Conservation (phyloP, 2,797 vertebrate species). For the Tiaroga cobitis region DNA sequence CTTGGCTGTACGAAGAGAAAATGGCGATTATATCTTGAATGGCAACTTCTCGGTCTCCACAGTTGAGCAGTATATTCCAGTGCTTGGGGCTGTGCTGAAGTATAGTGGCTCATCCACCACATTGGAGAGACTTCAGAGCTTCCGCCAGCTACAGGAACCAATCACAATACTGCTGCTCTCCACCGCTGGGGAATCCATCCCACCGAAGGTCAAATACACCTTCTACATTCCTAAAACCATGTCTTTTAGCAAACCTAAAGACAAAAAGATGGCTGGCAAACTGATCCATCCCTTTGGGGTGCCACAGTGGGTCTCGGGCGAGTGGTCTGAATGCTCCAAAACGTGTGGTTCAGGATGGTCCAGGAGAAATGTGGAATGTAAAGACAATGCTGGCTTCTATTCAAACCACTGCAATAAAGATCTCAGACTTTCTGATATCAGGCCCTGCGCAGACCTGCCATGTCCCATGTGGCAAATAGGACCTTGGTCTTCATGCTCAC, state of each 20-base stretch:
- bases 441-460: conserved; percentile 84
- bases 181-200: conserved; percentile 80
- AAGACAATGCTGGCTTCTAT: conserved; percentile 79
- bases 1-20: conserved; percentile 85
- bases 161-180: conserved; percentile 88
- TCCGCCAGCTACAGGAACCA: conserved; percentile 85
- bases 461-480: conserved; percentile 90
- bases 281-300: conserved; percentile 81
- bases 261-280: conserved; percentile 78
- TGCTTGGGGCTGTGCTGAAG: conserved; percentile 89
- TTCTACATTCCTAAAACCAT: conserved; percentile 91
- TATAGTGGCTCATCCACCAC: conserved; percentile 94
- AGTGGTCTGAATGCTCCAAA: conserved; percentile 93
- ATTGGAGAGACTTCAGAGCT: conserved; percentile 94
- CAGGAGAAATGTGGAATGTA: conserved; percentile 87
- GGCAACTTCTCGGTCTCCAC: conserved; percentile 92
- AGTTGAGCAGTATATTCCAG: conserved; percentile 90
- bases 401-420: conserved; percentile 82
- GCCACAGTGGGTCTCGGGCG: conserved; percentile 87
- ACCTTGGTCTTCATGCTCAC: conserved; percentile 86
- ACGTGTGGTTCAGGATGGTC: conserved; percentile 93
- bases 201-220: conserved; percentile 91
- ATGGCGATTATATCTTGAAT: conserved; percentile 88
- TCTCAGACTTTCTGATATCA: conserved; percentile 86
- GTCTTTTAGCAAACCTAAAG: conserved; percentile 80